Evolutionary conservation across 2,113 vertebrate genomes (phyloP).

Genomic region (Excalfactoria chinensis): DNA sequence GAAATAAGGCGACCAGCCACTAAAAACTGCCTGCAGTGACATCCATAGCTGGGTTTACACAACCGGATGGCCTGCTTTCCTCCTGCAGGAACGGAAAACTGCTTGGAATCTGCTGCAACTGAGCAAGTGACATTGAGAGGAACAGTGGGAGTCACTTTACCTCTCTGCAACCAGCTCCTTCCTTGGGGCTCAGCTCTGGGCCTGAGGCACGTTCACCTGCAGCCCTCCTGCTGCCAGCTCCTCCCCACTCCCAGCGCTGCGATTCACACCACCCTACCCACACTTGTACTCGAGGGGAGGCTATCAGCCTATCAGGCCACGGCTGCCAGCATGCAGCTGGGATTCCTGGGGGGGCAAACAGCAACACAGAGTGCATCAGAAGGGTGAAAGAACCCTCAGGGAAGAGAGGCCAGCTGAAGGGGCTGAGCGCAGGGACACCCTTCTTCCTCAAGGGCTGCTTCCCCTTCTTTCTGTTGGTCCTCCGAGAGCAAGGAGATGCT

Average conservation of each 20-base stretch:
- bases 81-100: background rate
- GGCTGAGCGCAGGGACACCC: background rate
- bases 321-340: background rate
- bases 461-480: too few relatives aligned
- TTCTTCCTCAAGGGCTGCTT: background rate
- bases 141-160: too few relatives aligned
- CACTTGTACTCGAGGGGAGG: background rate
- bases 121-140: background rate
- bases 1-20: too few relatives aligned
- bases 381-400: background rate
- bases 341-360: background rate
- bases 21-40: too few relatives aligned
- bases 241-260: background rate
- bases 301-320: background rate
- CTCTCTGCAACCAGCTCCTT: too few relatives aligned
- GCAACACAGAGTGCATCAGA: too few relatives aligned
- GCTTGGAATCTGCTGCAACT: background rate
- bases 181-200: too few relatives aligned
- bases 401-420: background rate
- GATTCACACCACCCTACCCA: background rate
- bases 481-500: too few relatives aligned
- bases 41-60: background rate
- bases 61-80: background rate
- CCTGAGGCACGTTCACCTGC: too few relatives aligned
- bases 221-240: background rate